A percentile compares a stretch with the other conserved stretches of the same genome.
phyloP scores from a whole-genome alignment of 1,140 invertebrate genomes.

The Mizuhopecten yessoensis region DNA sequence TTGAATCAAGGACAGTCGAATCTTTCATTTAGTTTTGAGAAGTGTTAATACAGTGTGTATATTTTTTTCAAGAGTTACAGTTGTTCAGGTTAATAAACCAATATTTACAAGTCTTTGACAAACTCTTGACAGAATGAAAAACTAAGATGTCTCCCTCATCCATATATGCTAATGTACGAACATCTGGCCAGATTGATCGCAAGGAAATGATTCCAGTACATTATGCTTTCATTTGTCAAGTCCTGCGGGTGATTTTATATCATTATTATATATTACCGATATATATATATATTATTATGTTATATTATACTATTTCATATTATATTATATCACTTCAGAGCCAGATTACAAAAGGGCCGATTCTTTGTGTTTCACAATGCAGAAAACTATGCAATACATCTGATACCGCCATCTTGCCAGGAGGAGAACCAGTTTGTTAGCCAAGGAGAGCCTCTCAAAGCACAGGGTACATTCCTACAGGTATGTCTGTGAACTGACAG shows the following conservation, averaged over 20 bases:
- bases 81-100: no score
- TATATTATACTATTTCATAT: no score
- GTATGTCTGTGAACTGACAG: slow-evolving; percentile 47
- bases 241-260: background rate
- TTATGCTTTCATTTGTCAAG: background rate
- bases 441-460: slow-evolving; percentile 67
- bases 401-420: slow-evolving; percentile 67
- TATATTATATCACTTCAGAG: no score
- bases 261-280: background rate
- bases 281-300: no score
- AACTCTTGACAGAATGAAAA: no score
- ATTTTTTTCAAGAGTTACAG: no score
- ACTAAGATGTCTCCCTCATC: background rate
- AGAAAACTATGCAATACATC: slow-evolving; percentile 68
- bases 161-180: no score
- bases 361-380: slow-evolving; percentile 75
- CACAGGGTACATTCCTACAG: slow-evolving; percentile 70
- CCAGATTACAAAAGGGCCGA: slow-evolving; percentile 70
- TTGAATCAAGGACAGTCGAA: no score
- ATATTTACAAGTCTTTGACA: no score
- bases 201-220: background rate
- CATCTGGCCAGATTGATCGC: background rate
- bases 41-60: no score
- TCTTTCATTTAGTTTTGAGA: no score
- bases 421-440: slow-evolving; percentile 66